Evolutionary conservation across 2,888 invertebrate genomes (phyloP).

Genomic region (Ophion ventricosus): DNA sequence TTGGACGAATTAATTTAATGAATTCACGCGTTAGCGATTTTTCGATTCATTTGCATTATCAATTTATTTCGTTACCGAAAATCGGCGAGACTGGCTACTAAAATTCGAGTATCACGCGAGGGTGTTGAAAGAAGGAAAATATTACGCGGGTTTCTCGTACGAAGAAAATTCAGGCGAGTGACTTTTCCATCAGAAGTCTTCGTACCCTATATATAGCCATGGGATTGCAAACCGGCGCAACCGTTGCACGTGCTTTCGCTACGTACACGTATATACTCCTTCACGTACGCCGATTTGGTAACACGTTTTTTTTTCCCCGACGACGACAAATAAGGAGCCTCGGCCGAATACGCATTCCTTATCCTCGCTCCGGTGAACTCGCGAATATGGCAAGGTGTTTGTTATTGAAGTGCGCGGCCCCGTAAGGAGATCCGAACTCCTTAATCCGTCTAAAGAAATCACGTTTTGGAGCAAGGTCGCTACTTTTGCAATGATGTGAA

Average conservation of each 20-base stretch:
- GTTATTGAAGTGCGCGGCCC: conserved; percentile 19
- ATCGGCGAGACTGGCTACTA: not conserved
- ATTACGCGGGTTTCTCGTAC: conserved; percentile 48
- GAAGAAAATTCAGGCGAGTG: conserved; percentile 38
- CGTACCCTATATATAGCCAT: conserved; percentile 33
- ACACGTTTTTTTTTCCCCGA: not conserved
- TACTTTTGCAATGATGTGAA: conserved; percentile 51
- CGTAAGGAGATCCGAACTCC: conserved; percentile 48
- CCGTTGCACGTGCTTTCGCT: conserved; percentile 37
- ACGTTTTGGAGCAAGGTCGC: conserved; percentile 58
- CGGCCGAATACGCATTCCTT: not conserved
- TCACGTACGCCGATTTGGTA: not conserved
- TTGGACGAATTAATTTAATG: not conserved
- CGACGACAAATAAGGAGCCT: not conserved
- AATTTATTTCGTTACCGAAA: not conserved
- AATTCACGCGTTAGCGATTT: not conserved
- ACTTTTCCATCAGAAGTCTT: conserved; percentile 38
- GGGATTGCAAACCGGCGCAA: conserved; percentile 56
- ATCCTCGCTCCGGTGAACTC: not conserved
- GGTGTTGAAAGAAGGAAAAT: conserved; percentile 3
- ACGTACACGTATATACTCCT: not conserved
- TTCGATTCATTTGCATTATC: not conserved
- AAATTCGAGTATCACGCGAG: conserved; percentile 19
- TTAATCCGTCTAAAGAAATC: conserved; percentile 58
- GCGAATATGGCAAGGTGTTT: not conserved